These are phyloP conservation scores for Seriola rivoliana DNA, from an alignment of 2,113 vertebrate species.

Conservation along the genomic window DNA sequence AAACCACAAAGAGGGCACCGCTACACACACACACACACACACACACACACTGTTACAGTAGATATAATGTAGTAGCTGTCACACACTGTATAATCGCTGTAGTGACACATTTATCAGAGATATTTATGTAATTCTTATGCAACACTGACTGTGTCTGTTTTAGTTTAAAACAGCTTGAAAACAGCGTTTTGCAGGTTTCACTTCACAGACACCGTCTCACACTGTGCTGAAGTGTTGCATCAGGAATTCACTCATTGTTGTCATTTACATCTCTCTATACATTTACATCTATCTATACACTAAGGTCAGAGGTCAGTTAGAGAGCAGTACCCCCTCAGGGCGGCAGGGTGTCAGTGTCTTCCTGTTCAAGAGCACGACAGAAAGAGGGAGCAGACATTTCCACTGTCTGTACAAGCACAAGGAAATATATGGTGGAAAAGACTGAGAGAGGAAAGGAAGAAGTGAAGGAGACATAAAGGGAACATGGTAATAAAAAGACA, in stretches of 20 bases:
- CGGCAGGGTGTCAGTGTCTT: neutral
- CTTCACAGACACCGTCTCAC: neutral
- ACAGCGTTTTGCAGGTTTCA: neutral
- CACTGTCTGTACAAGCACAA: neutral
- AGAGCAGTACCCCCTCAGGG: neutral
- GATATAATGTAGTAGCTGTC: neutral
- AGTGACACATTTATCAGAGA: neutral
- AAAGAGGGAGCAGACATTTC: neutral
- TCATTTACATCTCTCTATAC: neutral
- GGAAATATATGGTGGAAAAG: neutral
- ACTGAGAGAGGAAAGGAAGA: neutral
- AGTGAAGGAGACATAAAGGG: neutral
- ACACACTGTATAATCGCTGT: neutral
- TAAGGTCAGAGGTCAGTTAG: conserved; percentile 3
- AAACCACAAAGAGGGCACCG: conserved; percentile 71
- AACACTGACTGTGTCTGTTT: neutral
- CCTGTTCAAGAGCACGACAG: neutral
- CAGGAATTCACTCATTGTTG: too few species aligned
- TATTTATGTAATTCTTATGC: neutral
- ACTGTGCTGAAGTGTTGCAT: too few species aligned
- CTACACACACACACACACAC: conserved; percentile 25
- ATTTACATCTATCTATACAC: neutral
- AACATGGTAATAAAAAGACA: neutral
- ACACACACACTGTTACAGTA: conserved; percentile 18
- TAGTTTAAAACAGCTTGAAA: neutral